Evolutionary conservation across 35 echinoderm and acorn worm genomes (phyloP).

Genomic region (Heliocidaris erythrogramma): DNA sequence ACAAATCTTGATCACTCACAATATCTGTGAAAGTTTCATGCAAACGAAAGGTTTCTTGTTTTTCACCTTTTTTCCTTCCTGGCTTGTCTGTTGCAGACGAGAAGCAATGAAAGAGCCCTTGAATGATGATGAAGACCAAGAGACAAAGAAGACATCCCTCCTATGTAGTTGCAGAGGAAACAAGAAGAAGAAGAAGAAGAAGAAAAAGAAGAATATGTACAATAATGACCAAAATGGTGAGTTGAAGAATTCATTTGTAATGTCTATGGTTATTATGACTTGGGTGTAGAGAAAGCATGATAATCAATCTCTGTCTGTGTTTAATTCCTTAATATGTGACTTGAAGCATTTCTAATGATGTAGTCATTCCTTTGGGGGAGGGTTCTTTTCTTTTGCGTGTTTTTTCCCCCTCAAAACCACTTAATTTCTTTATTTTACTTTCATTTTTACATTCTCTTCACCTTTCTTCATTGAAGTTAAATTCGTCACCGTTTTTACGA

Average conservation of each 20-base stretch:
- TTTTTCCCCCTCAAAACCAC: too few species aligned
- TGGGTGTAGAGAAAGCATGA: too few species aligned
- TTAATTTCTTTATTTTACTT: too few species aligned
- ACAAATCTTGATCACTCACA: too few species aligned
- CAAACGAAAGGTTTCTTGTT: background rate
- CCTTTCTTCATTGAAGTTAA: too few species aligned
- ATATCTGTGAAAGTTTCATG: too few species aligned
- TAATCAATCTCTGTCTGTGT: background rate
- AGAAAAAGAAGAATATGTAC: slow-evolving; percentile 91
- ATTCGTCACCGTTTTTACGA: too few species aligned
- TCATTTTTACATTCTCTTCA: too few species aligned
- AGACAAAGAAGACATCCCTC: slow-evolving; percentile 66
- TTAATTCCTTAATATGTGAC: too few species aligned
- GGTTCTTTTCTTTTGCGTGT: too few species aligned
- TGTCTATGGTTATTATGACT: background rate
- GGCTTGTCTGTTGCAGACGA: slow-evolving; percentile 59
- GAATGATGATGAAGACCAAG: slow-evolving; percentile 85
- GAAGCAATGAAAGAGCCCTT: slow-evolving; percentile 96
- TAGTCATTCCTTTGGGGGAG: too few species aligned
- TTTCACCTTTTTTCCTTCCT: background rate
- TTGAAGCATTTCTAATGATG: too few species aligned
- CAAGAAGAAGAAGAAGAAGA: slow-evolving; percentile 96
- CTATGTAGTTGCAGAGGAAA: slow-evolving; percentile 60
- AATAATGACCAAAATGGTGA: slow-evolving; percentile 88
- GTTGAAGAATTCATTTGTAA: background rate